Evolutionary conservation across 1,140 invertebrate genomes (phyloP), one percentile per base, ranked within the genome.

Genomic region (Cotesia glomerata): DNA sequence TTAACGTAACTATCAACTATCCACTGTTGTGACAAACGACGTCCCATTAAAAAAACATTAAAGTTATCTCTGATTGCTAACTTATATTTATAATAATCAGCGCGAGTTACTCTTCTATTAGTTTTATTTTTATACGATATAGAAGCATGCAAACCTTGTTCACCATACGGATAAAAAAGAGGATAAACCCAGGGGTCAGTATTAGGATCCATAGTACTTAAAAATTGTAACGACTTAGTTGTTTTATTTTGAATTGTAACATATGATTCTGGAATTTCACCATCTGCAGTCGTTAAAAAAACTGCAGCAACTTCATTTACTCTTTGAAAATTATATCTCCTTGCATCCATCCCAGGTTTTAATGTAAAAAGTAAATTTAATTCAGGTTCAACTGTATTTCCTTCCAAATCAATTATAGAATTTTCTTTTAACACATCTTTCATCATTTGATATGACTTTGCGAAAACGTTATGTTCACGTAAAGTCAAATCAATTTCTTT

Each of bases 241-340:
- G 49, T 18, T 71, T 64, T 64, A 34, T 64, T 71, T 11, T 39
- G 32, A 49, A 71, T 64, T 34, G 69, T 64, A 0, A 71, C 69
- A 54, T 71, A 64, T 16, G 69, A 71, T 64, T 71, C 69, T 2
- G 69, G 69, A 45, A 71, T 71, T 63, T 71, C 69, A 18, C 69
- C 61, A 54, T 71, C 49, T 14, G 69, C 69, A 0, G 69, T 71
- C 0, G 45, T 71, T 49, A 59, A 63, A 63, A 63, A 71, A 39
- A 71, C 59, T 14, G 69, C 69, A 51, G 68, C 68, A 18, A 71
- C 56, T 39, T 71, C 69, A 18, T 71, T 71, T 39, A 9, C 36
- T 26, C 14, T 52, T 62, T 71, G 69, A 13, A 71, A 62, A 34
- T 71, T 71, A 34, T 45, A 71, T 16, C 69, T 32, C 4, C 59